These are phyloP conservation scores for Fistularia tabacaria DNA, from an alignment of 2,797 vertebrate genomes.

Conservation along the genomic window DNA sequence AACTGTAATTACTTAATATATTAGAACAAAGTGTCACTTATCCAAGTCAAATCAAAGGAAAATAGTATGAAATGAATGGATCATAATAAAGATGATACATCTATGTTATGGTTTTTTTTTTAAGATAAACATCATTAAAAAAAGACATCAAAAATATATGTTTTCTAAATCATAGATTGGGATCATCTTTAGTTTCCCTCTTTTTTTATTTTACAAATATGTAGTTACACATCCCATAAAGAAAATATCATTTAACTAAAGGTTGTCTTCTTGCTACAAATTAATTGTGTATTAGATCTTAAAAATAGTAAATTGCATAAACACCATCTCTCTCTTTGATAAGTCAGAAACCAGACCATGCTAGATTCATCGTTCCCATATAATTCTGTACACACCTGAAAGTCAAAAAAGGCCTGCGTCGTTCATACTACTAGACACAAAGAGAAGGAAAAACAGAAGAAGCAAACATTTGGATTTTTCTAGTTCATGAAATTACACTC, in stretches of 20 bases:
- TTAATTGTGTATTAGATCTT: slow-evolving; percentile 33
- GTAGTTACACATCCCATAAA: slow-evolving; percentile 56
- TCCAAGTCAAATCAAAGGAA: slow-evolving; percentile 42
- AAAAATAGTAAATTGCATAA: slow-evolving; percentile 75
- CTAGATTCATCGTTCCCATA: slow-evolving; percentile 26
- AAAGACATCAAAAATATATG: slow-evolving; percentile 71
- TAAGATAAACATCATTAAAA: slow-evolving; percentile 56
- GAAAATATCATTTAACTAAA: slow-evolving; percentile 48
- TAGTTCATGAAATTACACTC: slow-evolving; percentile 34
- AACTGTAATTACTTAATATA: slow-evolving; percentile 34
- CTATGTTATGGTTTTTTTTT: slow-evolving; percentile 48
- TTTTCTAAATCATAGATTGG: slow-evolving; percentile 59
- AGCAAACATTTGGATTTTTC: slow-evolving; percentile 52
- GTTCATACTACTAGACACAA: slow-evolving; percentile 31
- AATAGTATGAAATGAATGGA: slow-evolving; percentile 42
- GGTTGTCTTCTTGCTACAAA: slow-evolving; percentile 57
- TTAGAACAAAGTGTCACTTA: slow-evolving; percentile 29
- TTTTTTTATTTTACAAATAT: slow-evolving; percentile 43
- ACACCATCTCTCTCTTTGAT: slow-evolving; percentile 53
- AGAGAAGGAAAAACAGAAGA: slow-evolving; percentile 35
- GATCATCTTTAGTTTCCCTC: slow-evolving; percentile 27
- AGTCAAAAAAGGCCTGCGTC: slow-evolving; percentile 53
- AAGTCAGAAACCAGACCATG: slow-evolving; percentile 26
- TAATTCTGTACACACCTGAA: slow-evolving; percentile 70
- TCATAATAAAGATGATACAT: slow-evolving; percentile 46